These are phyloP conservation scores for Pogonomyrmex californicus DNA, from an alignment of 1,140 invertebrate genomes.

Conservation along the genomic window DNA sequence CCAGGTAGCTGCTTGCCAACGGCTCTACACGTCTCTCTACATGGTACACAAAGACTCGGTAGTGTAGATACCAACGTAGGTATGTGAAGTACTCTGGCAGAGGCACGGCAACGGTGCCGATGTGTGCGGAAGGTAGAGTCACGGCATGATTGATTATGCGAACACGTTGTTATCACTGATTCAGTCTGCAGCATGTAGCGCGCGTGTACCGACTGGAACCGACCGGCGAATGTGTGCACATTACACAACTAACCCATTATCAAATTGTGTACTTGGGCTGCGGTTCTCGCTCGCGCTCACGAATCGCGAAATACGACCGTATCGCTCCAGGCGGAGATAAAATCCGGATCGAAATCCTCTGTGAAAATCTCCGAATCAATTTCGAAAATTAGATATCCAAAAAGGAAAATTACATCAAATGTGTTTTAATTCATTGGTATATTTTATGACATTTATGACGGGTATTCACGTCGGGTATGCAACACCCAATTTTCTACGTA, in stretches of 20 bases:
- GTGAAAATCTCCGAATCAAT: background rate
- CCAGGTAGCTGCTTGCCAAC: constrained; percentile 44
- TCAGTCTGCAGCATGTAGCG: constrained; percentile 73
- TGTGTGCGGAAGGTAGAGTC: constrained; percentile 65
- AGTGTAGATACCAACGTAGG: constrained; percentile 8
- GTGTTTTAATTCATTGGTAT: background rate
- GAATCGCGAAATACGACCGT: constrained; percentile 70
- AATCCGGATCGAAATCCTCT: background rate
- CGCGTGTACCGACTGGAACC: constrained; percentile 68
- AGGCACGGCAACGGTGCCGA: constrained; percentile 7
- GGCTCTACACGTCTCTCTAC: constrained; percentile 13
- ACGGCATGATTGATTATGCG: constrained; percentile 83
- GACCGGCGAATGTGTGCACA: constrained; percentile 75
- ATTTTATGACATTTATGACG: background rate
- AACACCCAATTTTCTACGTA: background rate
- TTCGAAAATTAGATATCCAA: background rate
- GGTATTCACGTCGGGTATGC: background rate
- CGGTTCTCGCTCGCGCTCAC: constrained; percentile 76
- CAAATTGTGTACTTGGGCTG: constrained; percentile 82
- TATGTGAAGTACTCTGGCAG: constrained; percentile 39
- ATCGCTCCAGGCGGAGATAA: background rate
- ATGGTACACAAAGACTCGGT: constrained; percentile 6
- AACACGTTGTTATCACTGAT: constrained; percentile 82
- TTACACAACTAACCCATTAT: constrained; percentile 85
- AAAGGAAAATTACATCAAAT: background rate